Conservation (phyloP, 1,140 invertebrate species). For the Papilio machaon region DNA sequence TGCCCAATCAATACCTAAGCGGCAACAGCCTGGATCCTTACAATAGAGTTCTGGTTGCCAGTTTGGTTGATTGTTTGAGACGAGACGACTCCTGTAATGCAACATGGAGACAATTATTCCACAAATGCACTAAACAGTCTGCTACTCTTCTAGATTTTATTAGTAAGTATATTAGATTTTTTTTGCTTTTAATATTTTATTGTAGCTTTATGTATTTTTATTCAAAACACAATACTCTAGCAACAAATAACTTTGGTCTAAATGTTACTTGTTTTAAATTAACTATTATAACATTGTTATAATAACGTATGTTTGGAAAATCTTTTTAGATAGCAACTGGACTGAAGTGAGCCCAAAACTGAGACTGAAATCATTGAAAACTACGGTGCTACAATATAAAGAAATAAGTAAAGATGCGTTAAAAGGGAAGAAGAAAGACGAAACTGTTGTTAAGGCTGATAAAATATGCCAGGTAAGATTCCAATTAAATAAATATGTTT, state of each 20-base stretch:
- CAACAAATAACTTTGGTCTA: no score
- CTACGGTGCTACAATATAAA: slow-evolving; percentile 65
- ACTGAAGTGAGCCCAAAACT: slow-evolving; percentile 61
- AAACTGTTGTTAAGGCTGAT: slow-evolving; percentile 68
- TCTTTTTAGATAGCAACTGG: slow-evolving; percentile 67
- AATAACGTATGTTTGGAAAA: neutral
- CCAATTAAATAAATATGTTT: neutral
- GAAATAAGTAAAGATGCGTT: slow-evolving; percentile 69
- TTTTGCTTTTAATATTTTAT: no score
- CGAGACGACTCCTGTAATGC: slow-evolving; percentile 73
- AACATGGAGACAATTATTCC: slow-evolving; percentile 75
- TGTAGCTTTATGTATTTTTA: no score
- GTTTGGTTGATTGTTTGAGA: slow-evolving; percentile 65
- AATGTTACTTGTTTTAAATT: no score
- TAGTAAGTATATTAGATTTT: slow-evolving; percentile 52
- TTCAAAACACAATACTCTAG: no score
- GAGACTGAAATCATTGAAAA: slow-evolving; percentile 67
- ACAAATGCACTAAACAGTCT: slow-evolving; percentile 71
- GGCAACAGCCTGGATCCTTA: slow-evolving; percentile 63
- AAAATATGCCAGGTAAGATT: slow-evolving; percentile 75
- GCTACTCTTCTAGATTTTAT: slow-evolving; percentile 75
- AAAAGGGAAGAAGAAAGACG: slow-evolving; percentile 76
- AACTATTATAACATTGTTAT: no score
- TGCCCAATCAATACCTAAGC: slow-evolving; percentile 74
- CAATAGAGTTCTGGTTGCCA: slow-evolving; percentile 64